phyloP scores from a whole-genome alignment of 2,797 vertebrate genomes.

The Syndactyla subalaris region DNA sequence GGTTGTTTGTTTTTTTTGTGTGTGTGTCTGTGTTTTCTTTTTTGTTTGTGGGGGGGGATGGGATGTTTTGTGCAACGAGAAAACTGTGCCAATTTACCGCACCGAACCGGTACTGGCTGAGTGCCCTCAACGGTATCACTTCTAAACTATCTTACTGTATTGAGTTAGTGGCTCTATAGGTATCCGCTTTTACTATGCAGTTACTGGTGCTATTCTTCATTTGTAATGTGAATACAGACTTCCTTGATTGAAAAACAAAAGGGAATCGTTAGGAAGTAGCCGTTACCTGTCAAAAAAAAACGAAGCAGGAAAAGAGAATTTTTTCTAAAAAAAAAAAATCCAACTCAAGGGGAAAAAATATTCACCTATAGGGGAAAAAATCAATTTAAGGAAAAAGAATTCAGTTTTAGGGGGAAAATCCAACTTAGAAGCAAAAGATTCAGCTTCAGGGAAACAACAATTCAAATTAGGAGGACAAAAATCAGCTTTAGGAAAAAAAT shows the following conservation, averaged over 20 bases:
- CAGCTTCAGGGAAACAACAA: background rate
- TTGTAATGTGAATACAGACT: conserved; percentile 96
- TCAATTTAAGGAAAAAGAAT: background rate
- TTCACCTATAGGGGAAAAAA: background rate
- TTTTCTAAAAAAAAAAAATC: background rate
- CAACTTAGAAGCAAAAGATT: too few species aligned
- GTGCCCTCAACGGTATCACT: conserved; percentile 60
- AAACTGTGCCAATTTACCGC: conserved; percentile 79
- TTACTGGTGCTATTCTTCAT: conserved; percentile 93
- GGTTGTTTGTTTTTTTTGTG: fast-evolving
- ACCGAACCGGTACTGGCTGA: conserved; percentile 74
- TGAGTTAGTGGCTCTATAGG: conserved; percentile 84
- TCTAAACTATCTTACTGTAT: conserved; percentile 86
- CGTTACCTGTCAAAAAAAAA: conserved; percentile 67
- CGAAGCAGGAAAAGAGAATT: background rate
- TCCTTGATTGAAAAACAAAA: conserved; percentile 76
- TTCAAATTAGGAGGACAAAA: background rate
- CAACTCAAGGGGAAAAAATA: background rate
- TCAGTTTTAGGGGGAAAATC: background rate
- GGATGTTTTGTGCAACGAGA: conserved; percentile 22
- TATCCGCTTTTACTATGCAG: conserved; percentile 87
- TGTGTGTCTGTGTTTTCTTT: background rate
- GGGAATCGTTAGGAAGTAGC: conserved; percentile 81
- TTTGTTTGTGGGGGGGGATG: background rate
- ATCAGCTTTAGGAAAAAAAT: background rate